Base-by-base conservation (phyloP, 2,888 invertebrate genomes). In the Dusona sp. region DNA sequence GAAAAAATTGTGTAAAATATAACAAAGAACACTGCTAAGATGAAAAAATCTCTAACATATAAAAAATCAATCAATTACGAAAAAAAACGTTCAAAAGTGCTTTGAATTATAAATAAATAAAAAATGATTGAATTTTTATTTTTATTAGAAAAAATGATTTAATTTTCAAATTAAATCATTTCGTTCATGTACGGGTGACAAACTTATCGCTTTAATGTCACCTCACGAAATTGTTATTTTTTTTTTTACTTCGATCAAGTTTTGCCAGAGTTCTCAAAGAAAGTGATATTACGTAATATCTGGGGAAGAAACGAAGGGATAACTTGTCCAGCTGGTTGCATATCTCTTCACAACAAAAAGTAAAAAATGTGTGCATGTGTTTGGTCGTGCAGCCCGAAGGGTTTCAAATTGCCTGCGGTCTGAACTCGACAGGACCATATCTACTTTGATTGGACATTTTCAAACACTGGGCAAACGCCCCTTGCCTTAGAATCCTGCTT, bases 281-380 rank as follows among this genome's bases (percentile, higher is more conserved):
- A 85, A 85, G 83, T 78, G 65, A 75, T 67, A 61, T 86, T 81
- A 51, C 80, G 73, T 80, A 86, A 86, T 36, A 19, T 22, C 45
- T 29, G 9, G 74, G 70, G 74, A 79, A 72, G 65, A 64, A 72
- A 42, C 68, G 77, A 83, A 83, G 85, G 83, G 83, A 85, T 51
- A 83, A 84, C 78, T 84, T 36, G 86, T 81, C 36, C 80, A 84
- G 83, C 73, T 86, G 73, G 83, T 83, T 81, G 75, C 36, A 33
- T 19, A 78, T 45, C 65, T 19, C n/a, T 45, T 68, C 22, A 29
- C 65, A 33, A 57, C 75, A 22, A 74, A 38, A 79, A 19, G 42
- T 48, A 61, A 51, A 72, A 54, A 45, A 3, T 25, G 25, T 57
- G 70, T 57, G 51, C 33, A 57, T 38, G 80, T 51, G 22, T 68